Evolutionary conservation across 2,888 invertebrate genomes (phyloP).

Genomic region (Leucoptera coffeella): DNA sequence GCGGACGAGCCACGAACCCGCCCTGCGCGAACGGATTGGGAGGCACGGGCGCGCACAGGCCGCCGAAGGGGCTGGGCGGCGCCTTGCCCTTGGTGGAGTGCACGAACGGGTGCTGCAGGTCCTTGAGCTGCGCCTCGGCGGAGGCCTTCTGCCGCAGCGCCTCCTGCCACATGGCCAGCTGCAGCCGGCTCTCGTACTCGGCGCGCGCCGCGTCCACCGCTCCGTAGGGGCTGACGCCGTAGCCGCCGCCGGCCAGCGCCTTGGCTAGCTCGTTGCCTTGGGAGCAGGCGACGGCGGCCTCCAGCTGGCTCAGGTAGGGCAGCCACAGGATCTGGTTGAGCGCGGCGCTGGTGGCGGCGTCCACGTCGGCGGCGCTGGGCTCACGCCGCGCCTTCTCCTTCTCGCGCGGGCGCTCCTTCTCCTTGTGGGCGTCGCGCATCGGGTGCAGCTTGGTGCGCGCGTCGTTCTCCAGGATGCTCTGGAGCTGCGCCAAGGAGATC

Average conservation of each 20-base stretch:
- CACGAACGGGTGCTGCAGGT: conserved; percentile 36
- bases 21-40: conserved; percentile 26
- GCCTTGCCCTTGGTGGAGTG: conserved; percentile 39
- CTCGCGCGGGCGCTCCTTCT: conserved; percentile 6
- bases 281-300: conserved; percentile 52
- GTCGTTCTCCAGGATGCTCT: conserved; percentile 56
- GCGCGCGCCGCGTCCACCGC: conserved; percentile 37
- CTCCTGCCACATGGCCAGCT: conserved; percentile 66
- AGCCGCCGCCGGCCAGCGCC: conserved; percentile 45
- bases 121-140: conserved; percentile 24
- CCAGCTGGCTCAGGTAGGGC: conserved; percentile 60
- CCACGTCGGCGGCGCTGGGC: conserved; percentile 57
- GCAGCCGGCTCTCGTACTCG: conserved; percentile 52
- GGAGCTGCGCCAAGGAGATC: conserved; percentile 68
- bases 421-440: conserved; percentile 11
- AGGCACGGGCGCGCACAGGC: conserved; percentile 17
- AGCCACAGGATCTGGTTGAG: conserved; percentile 71
- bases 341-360: conserved; percentile 63
- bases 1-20: conserved; percentile 29
- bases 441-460: conserved; percentile 12
- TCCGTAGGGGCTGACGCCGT: conserved; percentile 35
- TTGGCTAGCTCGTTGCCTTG: conserved; percentile 54
- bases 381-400: conserved; percentile 31
- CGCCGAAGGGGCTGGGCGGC: conserved; percentile 42
- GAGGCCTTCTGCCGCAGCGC: conserved; percentile 47